A percentile compares a stretch with the other conserved stretches of the same genome.
phyloP scores from a whole-genome alignment of 2,113 vertebrate species.

The Chrysemys picta region DNA sequence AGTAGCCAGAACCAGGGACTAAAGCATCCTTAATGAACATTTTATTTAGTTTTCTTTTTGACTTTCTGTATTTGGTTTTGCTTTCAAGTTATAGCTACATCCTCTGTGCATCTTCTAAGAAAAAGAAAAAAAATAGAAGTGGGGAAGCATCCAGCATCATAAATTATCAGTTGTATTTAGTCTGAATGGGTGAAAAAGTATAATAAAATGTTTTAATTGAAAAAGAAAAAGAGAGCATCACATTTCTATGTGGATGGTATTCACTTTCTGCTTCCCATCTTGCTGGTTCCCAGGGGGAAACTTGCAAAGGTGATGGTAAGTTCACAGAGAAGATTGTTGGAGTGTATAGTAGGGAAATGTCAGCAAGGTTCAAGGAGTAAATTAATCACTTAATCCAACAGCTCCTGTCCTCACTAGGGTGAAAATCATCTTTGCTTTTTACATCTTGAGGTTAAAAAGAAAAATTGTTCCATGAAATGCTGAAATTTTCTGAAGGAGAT shows the following conservation, averaged over 20 bases:
- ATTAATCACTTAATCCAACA: conserved; percentile 50
- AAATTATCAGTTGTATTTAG: background rate
- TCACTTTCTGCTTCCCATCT: conserved; percentile 6
- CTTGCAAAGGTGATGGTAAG: conserved; percentile 20
- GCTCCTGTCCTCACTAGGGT: conserved; percentile 1
- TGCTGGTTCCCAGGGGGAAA: conserved; percentile 1
- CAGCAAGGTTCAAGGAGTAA: conserved; percentile 38
- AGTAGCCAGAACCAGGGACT: background rate
- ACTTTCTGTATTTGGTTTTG: background rate
- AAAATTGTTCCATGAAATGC: background rate
- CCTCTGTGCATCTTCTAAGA: background rate
- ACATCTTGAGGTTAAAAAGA: conserved; percentile 24
- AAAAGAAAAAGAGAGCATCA: background rate
- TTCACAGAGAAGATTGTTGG: conserved; percentile 31
- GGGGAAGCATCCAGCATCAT: background rate
- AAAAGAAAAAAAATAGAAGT: background rate
- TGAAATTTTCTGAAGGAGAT: conserved; percentile 28
- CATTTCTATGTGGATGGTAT: background rate
- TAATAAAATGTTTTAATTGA: background rate
- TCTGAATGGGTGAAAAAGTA: background rate
- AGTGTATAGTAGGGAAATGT: conserved; percentile 15
- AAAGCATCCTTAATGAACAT: background rate
- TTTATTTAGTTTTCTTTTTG: background rate
- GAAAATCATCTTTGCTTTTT: conserved; percentile 36
- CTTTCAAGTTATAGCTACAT: background rate